Conservation (phyloP, 2,888 invertebrate species). For the Stramonita haemastoma region DNA sequence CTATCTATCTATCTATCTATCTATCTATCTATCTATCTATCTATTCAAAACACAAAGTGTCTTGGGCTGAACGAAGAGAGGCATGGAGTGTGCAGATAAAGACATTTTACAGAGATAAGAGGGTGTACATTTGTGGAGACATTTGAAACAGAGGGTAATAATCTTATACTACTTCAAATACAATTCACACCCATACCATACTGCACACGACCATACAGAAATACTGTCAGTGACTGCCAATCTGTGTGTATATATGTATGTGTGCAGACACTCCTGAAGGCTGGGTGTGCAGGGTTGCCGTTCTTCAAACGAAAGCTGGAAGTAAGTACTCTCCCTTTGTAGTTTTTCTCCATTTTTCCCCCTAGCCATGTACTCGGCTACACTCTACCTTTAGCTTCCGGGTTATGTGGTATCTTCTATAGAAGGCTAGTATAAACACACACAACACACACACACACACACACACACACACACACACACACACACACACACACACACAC, state of each 20-base stretch:
- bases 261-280: conserved; percentile 69
- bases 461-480: too few relatives aligned
- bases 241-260: conserved; percentile 25
- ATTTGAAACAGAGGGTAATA: too few relatives aligned
- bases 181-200: too few relatives aligned
- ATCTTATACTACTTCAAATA: too few relatives aligned
- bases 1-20: background rate
- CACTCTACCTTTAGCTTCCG: too few relatives aligned
- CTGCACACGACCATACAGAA: too few relatives aligned
- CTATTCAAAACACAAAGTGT: background rate
- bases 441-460: background rate
- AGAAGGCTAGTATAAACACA: too few relatives aligned
- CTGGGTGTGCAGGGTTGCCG: conserved; percentile 65
- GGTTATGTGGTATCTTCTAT: too few relatives aligned
- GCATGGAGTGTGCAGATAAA: too few relatives aligned
- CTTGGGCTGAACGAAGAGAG: background rate
- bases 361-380: too few relatives aligned
- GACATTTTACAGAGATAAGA: background rate
- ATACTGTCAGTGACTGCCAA: background rate
- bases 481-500: too few relatives aligned
- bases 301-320: conserved; percentile 71
- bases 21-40: background rate
- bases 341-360: too few relatives aligned
- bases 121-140: background rate
- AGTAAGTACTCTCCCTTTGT: conserved; percentile 57